Conservation (phyloP, 1,140 invertebrate genomes). For the Chlorops oryzae region DNA sequence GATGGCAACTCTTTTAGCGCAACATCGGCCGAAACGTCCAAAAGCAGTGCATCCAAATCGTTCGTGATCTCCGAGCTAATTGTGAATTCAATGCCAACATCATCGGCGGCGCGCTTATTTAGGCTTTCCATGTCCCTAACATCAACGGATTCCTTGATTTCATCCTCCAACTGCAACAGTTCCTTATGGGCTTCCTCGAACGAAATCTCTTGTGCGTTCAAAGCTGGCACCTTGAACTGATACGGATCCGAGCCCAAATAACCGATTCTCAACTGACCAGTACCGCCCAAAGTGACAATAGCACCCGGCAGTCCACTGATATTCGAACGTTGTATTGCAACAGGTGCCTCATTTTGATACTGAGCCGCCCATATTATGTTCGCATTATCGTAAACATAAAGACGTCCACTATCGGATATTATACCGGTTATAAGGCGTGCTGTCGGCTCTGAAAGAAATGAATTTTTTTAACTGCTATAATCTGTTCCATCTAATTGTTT, state of each 20-base stretch:
- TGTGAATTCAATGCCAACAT: conserved; percentile 32
- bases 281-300: conserved; percentile 33
- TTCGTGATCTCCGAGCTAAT: conserved; percentile 23
- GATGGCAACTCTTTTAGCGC: conserved; percentile 35
- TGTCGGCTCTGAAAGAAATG: conserved; percentile 48
- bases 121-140: conserved; percentile 35
- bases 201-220: conserved; percentile 33
- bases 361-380: conserved; percentile 72
- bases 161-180: conserved; percentile 42
- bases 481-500: conserved; percentile 10
- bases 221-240: conserved; percentile 39
- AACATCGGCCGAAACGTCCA: conserved; percentile 39
- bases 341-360: conserved; percentile 31
- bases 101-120: conserved; percentile 35
- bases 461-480: not conserved
- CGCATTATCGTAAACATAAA: conserved; percentile 66
- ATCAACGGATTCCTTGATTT: conserved; percentile 43
- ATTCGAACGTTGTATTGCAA: conserved; percentile 43
- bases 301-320: conserved; percentile 32
- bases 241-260: conserved; percentile 41
- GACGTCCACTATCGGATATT: conserved; percentile 55
- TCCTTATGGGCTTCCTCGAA: conserved; percentile 41
- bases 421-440: conserved; percentile 55
- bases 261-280: conserved; percentile 33
- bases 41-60: conserved; percentile 28